phyloP scores from a whole-genome alignment of 2,888 invertebrate genomes.

The Pollenia amentaria region DNA sequence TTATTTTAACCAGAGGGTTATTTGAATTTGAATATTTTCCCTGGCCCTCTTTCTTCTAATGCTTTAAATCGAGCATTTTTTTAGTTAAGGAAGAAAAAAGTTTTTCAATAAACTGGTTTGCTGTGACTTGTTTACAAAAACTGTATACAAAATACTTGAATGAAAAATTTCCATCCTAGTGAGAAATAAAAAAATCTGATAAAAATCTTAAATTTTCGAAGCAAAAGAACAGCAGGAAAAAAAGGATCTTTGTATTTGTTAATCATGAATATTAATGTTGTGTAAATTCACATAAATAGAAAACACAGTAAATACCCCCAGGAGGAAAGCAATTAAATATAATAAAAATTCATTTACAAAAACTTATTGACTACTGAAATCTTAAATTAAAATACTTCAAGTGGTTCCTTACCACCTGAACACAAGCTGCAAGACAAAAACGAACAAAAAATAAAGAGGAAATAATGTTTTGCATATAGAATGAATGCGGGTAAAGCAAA shows the following conservation, averaged over 20 bases:
- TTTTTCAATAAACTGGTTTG: conserved; percentile 72
- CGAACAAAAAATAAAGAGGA: neutral
- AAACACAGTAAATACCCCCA: conserved; percentile 34
- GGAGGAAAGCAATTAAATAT: conserved; percentile 57
- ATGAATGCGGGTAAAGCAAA: no score
- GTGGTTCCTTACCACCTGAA: conserved; percentile 14
- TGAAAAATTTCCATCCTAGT: neutral
- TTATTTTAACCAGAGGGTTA: conserved; percentile 41
- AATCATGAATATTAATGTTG: conserved; percentile 69
- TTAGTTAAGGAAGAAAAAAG: conserved; percentile 48
- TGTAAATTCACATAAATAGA: conserved; percentile 29
- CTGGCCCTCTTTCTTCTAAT: neutral
- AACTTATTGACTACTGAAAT: conserved; percentile 43
- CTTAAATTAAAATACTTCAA: conserved; percentile 16
- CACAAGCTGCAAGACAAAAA: neutral
- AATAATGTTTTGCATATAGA: neutral
- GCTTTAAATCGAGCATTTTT: neutral
- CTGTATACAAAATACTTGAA: conserved; percentile 22
- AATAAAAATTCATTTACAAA: conserved; percentile 61
- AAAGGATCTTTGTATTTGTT: conserved; percentile 40
- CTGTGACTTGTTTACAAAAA: conserved; percentile 55
- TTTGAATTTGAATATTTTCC: conserved; percentile 26
- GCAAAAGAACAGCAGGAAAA: conserved; percentile 39
- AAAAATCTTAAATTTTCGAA: conserved; percentile 60
- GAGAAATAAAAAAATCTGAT: conserved; percentile 19